Base-by-base conservation (phyloP, 2,113 vertebrate species). In the Circaetus cinerascens region DNA sequence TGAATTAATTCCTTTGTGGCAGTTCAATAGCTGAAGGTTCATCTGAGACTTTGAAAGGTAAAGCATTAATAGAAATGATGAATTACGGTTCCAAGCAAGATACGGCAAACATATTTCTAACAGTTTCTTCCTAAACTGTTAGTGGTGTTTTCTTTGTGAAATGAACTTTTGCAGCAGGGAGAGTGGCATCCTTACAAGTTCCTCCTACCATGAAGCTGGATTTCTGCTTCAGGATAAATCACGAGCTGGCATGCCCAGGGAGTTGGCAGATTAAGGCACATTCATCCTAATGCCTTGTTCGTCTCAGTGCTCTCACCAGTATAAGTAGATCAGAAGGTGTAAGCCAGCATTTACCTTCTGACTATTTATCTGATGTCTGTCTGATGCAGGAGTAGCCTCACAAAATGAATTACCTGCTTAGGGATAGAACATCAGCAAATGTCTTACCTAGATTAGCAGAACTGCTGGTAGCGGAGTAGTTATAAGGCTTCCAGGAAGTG, bases 161-260 rank as follows among this genome's bases (percentile, higher is more conserved):
- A 29, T 27, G 40, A 66, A 22, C 25, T 87, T 45, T 12, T 74
- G 41, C 68, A 51, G 59, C 66, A 36, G 50, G 15, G 38, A 20
- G 38, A 4, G 17, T 30, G 46, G 23, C 14, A 20, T 59, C 51
- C 82, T 87, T 16, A 59, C 43, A 20, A 3, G 23, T 12, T 64
- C 34, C 30, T 57, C 30, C 40, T 19, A 1, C 15, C 78, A 1
- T 0, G 1, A 15, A 69, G 64, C 81, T 53, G 77, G 18, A 26
- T 81, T 84, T 51, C 36, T 57, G 41, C 14, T 40, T 36, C 62
- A 34, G 69, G 50, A 18, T 51, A 5, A 19, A 18, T 34, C 29
- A 17, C 0, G 0, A 40, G 41, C 50, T 67, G 69, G 12, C 2
- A 0, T 55, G 59, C 63, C 32, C 4, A 3, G 57, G 43, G 48